A percentile compares a stretch with the other conserved stretches of the same genome.
These are phyloP conservation scores for Microctenopoma stevenorrisi DNA, from an alignment of 2,797 vertebrate species.

Conservation along the genomic window DNA sequence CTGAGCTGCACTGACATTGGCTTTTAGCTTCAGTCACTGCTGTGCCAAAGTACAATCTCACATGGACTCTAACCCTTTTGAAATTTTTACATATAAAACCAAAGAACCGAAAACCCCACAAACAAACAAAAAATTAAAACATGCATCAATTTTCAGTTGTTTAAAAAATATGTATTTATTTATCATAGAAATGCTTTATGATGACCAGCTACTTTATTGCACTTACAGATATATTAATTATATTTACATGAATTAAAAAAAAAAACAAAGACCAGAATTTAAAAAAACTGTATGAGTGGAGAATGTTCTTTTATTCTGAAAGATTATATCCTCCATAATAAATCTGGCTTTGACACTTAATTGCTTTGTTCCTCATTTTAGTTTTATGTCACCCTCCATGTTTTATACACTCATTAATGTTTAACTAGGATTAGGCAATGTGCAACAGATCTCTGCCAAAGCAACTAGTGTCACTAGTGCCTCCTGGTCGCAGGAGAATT, in stretches of 20 bases:
- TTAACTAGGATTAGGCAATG: slow-evolving; percentile 40
- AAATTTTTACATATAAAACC: no score
- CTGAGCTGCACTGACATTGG: neutral
- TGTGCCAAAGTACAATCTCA: no score
- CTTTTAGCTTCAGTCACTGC: neutral
- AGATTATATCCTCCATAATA: neutral
- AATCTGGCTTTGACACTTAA: neutral
- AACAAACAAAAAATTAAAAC: neutral
- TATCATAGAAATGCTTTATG: neutral
- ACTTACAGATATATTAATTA: neutral
- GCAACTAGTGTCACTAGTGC: neutral
- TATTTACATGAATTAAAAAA: neutral
- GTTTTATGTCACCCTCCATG: neutral
- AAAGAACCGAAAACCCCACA: no score
- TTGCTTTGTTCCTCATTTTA: neutral
- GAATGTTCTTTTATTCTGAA: slow-evolving; percentile 15
- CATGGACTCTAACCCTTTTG: no score
- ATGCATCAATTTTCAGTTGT: neutral
- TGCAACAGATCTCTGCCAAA: slow-evolving; percentile 17
- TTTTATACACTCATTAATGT: slow-evolving; percentile 31
- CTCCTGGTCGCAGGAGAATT: neutral
- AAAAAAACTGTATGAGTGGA: neutral
- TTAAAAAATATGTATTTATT: neutral
- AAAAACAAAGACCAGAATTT: neutral
- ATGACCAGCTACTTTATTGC: neutral